A percentile compares a stretch with the other conserved stretches of the same genome.
phyloP scores from a whole-genome alignment of 2,113 vertebrate species.

The Sarotherodon lohbergeri region DNA sequence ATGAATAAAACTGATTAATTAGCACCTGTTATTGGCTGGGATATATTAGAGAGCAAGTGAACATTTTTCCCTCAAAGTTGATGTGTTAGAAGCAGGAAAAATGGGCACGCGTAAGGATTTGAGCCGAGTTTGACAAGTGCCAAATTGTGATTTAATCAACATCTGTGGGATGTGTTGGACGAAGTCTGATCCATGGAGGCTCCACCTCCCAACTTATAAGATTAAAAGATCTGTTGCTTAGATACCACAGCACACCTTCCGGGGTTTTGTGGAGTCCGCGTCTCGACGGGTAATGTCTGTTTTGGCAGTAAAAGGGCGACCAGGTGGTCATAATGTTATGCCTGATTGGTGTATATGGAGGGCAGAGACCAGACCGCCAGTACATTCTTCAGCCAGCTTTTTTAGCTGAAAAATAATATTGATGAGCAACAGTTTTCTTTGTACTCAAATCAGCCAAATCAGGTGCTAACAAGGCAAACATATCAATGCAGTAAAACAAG shows the following conservation, averaged over 20 bases:
- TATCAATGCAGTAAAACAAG: not conserved
- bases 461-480: not conserved
- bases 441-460: not conserved
- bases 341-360: not conserved
- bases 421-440: not conserved
- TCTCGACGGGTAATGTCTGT: not conserved
- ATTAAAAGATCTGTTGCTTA: not conserved
- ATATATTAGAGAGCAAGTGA: accelerated
- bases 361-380: not conserved
- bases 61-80: not conserved
- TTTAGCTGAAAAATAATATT: not conserved
- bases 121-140: not conserved
- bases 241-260: not conserved
- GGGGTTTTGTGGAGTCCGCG: not conserved
- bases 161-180: not conserved
- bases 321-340: not conserved
- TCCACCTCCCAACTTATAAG: not conserved
- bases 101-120: not conserved
- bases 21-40: not conserved
- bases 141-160: not conserved
- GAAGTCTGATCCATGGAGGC: not conserved
- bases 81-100: not conserved
- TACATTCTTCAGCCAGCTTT: not conserved
- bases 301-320: not conserved
- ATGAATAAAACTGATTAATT: not conserved